Base-by-base conservation (phyloP, 2,888 invertebrate species). In the Catocala nupta region DNA sequence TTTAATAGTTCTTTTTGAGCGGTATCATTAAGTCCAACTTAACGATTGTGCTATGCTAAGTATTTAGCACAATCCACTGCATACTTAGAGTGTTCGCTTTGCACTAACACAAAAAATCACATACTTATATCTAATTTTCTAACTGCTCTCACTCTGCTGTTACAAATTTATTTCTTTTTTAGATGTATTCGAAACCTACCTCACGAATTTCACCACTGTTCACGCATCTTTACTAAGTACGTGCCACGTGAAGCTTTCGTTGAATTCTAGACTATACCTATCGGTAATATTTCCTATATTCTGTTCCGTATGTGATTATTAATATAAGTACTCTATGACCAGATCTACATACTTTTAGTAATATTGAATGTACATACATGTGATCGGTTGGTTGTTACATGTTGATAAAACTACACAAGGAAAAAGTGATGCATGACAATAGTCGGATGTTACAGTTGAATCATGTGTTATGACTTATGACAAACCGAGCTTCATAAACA, bases 401-500 rank as follows among this genome's bases (percentile, higher is more conserved):
- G 48, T 52, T 44, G 59, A 64, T 64, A 59, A 55, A 59, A 59
- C 47, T 9, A 36, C 55, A 48, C 48, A 48, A 64, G 63, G 55
- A 59, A 59, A 25, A 63, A 58, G 33, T 48, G 13, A 5, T 47
- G 47, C 58, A 55, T 42, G 45, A 55, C 55, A 64, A 59, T 49
- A 45, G 47, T 45, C 13, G 49, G 63, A 59, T 52, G 55, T 43
- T 51, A 51, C 36, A 44, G 54, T 42, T 63, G 51, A 47, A 50
- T 55, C 54, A 58, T 58, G 47, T 49, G 9, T 59, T 55, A 50
- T 55, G 34, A 63, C 6, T 45, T 55, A 42, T 55, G 51, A 33
- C 36, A 39, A 54, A 60, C 52, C 13, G 48, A 44, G 42, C 10
- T 51, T 39, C 16, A 10, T 45, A 45, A 58, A 52, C 45, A 52